A percentile compares a stretch with the other conserved stretches of the same genome.
Evolutionary conservation across 1,140 invertebrate species (phyloP).

Genomic region (Lutraria rhynchaena): DNA sequence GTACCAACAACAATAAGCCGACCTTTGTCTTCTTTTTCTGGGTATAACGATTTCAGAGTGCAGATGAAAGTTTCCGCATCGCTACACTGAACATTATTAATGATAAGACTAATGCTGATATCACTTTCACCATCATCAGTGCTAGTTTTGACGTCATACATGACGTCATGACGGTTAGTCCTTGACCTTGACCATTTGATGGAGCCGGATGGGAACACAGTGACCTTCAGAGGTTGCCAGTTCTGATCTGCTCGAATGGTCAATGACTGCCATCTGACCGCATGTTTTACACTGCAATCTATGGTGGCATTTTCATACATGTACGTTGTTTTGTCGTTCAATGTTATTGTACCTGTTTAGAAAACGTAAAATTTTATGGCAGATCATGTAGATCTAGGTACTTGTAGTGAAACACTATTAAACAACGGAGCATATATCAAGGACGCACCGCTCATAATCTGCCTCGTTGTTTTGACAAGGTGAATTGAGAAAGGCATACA

Average conservation of each 20-base stretch:
- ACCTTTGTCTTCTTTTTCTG: background rate
- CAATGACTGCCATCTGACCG: conserved; percentile 30
- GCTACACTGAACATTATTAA: conserved; percentile 34
- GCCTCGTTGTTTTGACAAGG: too few relatives aligned
- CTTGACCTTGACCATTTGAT: conserved; percentile 4
- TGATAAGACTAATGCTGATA: conserved; percentile 5
- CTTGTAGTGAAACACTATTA: background rate
- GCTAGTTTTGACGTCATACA: conserved; percentile 15
- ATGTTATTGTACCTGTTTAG: conserved; percentile 9
- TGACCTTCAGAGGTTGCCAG: conserved; percentile 29
- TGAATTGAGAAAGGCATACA: too few relatives aligned
- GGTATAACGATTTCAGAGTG: background rate
- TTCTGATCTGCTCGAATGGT: conserved; percentile 16
- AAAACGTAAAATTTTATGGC: too few relatives aligned
- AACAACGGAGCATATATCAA: too few relatives aligned
- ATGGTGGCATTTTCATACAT: conserved; percentile 32
- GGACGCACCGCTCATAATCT: too few relatives aligned
- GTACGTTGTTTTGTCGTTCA: conserved; percentile 30
- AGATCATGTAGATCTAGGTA: background rate
- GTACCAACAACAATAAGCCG: conserved; percentile 33
- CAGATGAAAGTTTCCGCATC: conserved; percentile 33
- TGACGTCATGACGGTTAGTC: conserved; percentile 26
- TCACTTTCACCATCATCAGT: conserved; percentile 22
- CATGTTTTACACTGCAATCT: conserved; percentile 26
- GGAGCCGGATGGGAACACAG: background rate